Evolutionary conservation across 2,113 vertebrate species (phyloP).

Genomic region (Dromaius novaehollandiae): DNA sequence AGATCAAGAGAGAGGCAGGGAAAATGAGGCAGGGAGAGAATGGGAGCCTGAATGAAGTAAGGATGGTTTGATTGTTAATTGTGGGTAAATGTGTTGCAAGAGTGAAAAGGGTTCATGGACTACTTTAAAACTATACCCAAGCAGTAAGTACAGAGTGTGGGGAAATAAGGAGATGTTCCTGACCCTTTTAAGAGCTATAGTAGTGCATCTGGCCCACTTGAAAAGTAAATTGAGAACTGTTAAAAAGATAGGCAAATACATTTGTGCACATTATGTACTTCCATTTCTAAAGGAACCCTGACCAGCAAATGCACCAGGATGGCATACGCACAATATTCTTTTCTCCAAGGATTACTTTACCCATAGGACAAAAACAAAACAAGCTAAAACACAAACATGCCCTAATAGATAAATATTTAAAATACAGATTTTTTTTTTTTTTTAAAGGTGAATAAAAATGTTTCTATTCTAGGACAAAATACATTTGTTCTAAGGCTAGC

Average conservation of each 20-base stretch:
- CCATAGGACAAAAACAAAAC: conserved; percentile 70
- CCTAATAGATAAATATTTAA: conserved; percentile 81
- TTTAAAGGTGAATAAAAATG: conserved; percentile 53
- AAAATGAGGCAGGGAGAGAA: conserved; percentile 87
- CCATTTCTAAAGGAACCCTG: conserved; percentile 60
- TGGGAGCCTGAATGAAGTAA: conserved; percentile 80
- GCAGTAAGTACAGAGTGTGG: conserved; percentile 77
- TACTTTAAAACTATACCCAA: conserved; percentile 86
- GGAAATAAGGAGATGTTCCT: conserved; percentile 76
- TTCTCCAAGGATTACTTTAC: conserved; percentile 65
- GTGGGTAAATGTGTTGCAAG: conserved; percentile 90
- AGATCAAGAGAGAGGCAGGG: conserved; percentile 87
- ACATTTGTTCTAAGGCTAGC: conserved; percentile 69
- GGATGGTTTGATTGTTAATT: conserved; percentile 95
- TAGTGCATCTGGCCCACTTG: conserved; percentile 80
- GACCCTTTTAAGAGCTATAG: conserved; percentile 78
- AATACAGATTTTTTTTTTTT: conserved; percentile 73
- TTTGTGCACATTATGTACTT: conserved; percentile 71
- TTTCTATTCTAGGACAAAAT: conserved; percentile 72
- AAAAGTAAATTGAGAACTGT: conserved; percentile 79
- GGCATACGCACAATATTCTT: conserved; percentile 20
- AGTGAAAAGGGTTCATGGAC: conserved; percentile 88
- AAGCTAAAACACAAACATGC: conserved; percentile 54
- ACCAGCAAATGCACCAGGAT: conserved; percentile 56
- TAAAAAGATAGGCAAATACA: conserved; percentile 77